Evolutionary conservation across 2,888 invertebrate species (phyloP), one percentile per base, ranked within the genome.

Genomic region (Dicyrtomina minuta): DNA sequence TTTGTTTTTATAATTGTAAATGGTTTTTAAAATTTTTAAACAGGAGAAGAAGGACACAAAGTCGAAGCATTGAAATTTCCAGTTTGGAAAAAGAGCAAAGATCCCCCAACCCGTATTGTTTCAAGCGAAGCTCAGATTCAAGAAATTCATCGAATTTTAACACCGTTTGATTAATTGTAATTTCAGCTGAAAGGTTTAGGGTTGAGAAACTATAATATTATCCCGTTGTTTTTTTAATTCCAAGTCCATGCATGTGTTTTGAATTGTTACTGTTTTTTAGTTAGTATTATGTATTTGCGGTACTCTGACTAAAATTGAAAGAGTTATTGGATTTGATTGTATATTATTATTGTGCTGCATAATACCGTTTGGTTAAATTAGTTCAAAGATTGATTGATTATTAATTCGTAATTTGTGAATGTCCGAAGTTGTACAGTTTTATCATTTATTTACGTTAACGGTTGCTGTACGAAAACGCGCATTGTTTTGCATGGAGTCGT

Each of bases 21-120:
- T 20, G n/a, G 8, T 12, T 46, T 46, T n/a, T 12, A 6, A 5
- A 27, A 26, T 13, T 33, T 62, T 60, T 59, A 46, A 62, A 17
- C 49, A 76, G 74, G 73, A 75, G 13, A 68, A 58, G n/a, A 71
- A 72, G 53, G 72, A 75, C 59, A 20, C 72, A 76, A 74, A 66
- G 70, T 78, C 27, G 78, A 74, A 66, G 66, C 59, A 10, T 62
- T 78, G 22, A 76, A 75, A 64, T 78, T 78, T 43, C 74, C 74
- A n/a, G 76, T 76, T 17, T 75, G 78, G 75, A 74, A 76, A 51
- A 76, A 72, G 10, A 70, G 71, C 39, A 44, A 64, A 17, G 71
- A 68, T 6, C 49, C 71, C 20, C 73, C 73, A 12, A 72, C 69
- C 56, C 69, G 72, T 58, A 62, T 77, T 33, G 69, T 77, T 27